A percentile compares a stretch with the other conserved stretches of the same genome.
Evolutionary conservation across 2,113 vertebrate species (phyloP).

Genomic region (Artemisiospiza belli): DNA sequence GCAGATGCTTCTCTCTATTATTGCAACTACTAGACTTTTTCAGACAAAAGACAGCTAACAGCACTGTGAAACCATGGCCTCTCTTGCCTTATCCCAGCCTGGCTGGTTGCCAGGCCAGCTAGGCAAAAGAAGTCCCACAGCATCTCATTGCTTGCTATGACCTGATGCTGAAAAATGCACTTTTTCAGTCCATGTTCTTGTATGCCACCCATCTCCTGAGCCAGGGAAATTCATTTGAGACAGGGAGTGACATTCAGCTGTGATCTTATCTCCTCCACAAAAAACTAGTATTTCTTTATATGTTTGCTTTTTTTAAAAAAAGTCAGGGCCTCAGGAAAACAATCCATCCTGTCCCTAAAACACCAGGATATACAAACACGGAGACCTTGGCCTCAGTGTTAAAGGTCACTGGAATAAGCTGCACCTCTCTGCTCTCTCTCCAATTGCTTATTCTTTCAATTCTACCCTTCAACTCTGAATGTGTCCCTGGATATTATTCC

Average conservation of each 20-base stretch:
- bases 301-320: not conserved
- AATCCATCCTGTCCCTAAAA: not conserved
- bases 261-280: not conserved
- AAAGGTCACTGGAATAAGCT: not conserved
- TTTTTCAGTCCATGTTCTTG: not conserved
- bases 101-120: not conserved
- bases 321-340: not conserved
- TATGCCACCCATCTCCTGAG: not conserved
- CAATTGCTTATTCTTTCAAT: not conserved
- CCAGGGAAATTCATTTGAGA: not conserved
- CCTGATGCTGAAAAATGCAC: not conserved
- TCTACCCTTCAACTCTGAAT: not conserved
- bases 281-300: not conserved
- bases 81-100: not conserved
- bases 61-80: not conserved
- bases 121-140: not conserved
- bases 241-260: not conserved
- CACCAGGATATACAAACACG: not conserved
- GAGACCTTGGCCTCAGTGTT: not conserved
- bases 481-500: conserved; percentile 1
- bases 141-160: not conserved
- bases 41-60: not conserved
- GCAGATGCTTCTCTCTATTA: not conserved
- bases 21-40: not conserved
- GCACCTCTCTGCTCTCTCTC: not conserved